Evolutionary conservation across 1,140 invertebrate species (phyloP).

Genomic region (honey bee (Apis mellifera)): Amel_HAv3.1 CM009939.2:12273001-12273500

Average conservation of each 20-base stretch:
- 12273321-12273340: background rate
- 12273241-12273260: background rate
- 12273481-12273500: conserved; percentile 57
- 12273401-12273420: conserved; percentile 52
- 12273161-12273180: conserved; percentile 66
- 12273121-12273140: conserved; percentile 63
- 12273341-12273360: background rate
- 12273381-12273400: conserved; percentile 59
- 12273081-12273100: background rate
- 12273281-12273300: background rate
- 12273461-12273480: conserved; percentile 64
- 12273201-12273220: conserved; percentile 68
- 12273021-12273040: conserved; percentile 3
- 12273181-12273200: conserved; percentile 67
- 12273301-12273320: background rate
- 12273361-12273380: background rate
- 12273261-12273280: background rate
- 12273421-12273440: conserved; percentile 64
- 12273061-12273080: background rate
- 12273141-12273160: conserved; percentile 73
- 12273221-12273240: conserved; percentile 25
- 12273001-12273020: conserved; percentile 55
- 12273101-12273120: conserved; percentile 8
- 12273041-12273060: background rate
- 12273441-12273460: conserved; percentile 1